Evolutionary conservation across 2,797 vertebrate species (phyloP), one percentile per base, ranked within the genome.

Genomic region (Amazona finschi): DNA sequence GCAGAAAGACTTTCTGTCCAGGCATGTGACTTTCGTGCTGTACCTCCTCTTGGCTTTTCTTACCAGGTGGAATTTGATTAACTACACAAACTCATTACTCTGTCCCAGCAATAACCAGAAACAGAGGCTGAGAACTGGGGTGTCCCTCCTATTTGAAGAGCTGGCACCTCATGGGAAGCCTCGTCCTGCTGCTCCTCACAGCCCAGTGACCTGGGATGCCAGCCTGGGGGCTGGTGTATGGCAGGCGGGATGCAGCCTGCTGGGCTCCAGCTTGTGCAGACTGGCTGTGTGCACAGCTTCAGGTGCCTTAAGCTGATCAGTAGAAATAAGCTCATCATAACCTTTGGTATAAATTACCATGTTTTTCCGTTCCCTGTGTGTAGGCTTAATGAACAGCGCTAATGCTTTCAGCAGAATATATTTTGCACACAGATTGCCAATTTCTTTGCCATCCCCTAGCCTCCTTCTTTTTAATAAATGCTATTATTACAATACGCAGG

Each of bases 361-460:
- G 57, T 92, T 92, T 94, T 92, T 83, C 79, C 25, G 0, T 85
- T 89, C 69, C 66, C 43, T 24, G 3, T 38, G 49, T 58, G 78
- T 64, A 81, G 65, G 39, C 31, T 91, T 91, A 95, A 92, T 80
- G 79, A 91, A 71, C 43, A 75, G 50, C 72, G 87, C 58, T 80
- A 87, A 90, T 84, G 81, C 53, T 85, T 91, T 89, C 76, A 94
- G 24, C 46, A 74, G 61, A 89, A 85, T 78, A 83, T 85, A 83
- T 80, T 95, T 88, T 86, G 62, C 72, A 91, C 53, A 80, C 25
- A 91, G 33, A 85, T 89, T 94, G 62, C 58, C n/a, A 72, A 58
- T 89, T 95, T 89, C 57, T 76, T 89, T 86, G 76, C 70, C 39
- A 81, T 61, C 13, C 50, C 28, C 36, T 20, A 80, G 52, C 36